A percentile compares a stretch with the other conserved stretches of the same genome.
These are phyloP conservation scores for Drosophila burlai DNA, from an alignment of 1,140 invertebrate genomes.

Conservation along the genomic window DNA sequence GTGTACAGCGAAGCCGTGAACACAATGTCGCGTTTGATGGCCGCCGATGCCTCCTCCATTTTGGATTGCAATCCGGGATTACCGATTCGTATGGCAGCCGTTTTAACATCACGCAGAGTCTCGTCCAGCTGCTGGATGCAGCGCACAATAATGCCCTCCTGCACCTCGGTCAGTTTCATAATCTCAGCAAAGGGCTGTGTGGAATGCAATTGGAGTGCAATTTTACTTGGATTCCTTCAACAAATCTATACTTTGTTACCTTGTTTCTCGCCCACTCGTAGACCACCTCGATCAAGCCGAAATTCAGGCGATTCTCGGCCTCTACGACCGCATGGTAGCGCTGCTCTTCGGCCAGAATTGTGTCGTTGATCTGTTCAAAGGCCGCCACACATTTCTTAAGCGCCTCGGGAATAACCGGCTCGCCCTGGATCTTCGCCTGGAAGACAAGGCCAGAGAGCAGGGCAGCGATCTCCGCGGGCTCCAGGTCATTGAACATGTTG, in stretches of 20 bases:
- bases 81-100: constrained; percentile 96
- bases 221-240: not conserved
- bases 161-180: constrained; percentile 96
- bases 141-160: constrained; percentile 99
- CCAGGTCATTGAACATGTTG: constrained; percentile 94
- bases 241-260: constrained; percentile 85
- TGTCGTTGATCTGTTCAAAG: constrained; percentile 78
- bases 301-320: constrained; percentile 89
- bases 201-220: not conserved
- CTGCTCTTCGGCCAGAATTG: constrained; percentile 71
- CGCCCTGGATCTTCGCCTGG: constrained; percentile 90
- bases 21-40: constrained; percentile 99
- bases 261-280: constrained; percentile 97
- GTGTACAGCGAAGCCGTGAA: constrained; percentile 99
- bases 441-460: constrained; percentile 96
- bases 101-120: constrained; percentile 95
- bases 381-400: constrained; percentile 84
- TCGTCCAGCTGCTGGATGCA: constrained; percentile 99
- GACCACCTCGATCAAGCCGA: constrained; percentile 96
- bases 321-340: constrained; percentile 63
- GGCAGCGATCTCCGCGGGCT: constrained; percentile 96
- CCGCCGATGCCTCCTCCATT: constrained; percentile 97
- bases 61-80: constrained; percentile 95
- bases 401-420: constrained; percentile 86
- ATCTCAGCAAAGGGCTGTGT: constrained; percentile 94